Evolutionary conservation across 2,888 invertebrate species (phyloP).

Genomic region (Lymantria monacha): DNA sequence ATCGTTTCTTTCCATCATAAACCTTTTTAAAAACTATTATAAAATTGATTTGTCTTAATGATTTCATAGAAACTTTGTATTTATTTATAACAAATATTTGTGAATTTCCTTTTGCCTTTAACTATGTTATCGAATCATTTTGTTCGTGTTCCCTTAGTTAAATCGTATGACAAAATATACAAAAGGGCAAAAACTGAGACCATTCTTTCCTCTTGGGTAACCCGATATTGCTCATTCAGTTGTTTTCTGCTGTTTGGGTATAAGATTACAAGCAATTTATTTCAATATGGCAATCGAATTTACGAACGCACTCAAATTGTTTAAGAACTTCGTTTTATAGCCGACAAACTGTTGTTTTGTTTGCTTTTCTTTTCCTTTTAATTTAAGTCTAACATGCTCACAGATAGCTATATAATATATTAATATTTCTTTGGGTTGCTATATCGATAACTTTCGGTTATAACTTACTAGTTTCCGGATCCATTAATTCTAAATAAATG

Average conservation of each 20-base stretch:
- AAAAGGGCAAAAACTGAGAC: slow-evolving; percentile 59
- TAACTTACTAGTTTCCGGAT: no score
- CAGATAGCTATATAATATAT: neutral
- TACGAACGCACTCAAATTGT: slow-evolving; percentile 62
- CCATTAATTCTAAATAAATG: no score
- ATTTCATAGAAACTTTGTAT: slow-evolving; percentile 33
- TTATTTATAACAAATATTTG: slow-evolving; percentile 30
- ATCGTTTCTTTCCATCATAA: slow-evolving; percentile 47
- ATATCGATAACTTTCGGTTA: no score
- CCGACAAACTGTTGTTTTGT: slow-evolving; percentile 52
- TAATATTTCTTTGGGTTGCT: neutral
- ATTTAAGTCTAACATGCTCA: neutral
- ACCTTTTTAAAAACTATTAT: slow-evolving; percentile 42
- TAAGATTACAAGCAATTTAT: slow-evolving; percentile 81
- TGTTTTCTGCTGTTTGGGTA: slow-evolving; percentile 79
- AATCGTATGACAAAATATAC: slow-evolving; percentile 57
- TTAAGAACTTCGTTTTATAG: slow-evolving; percentile 59
- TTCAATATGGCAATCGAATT: slow-evolving; percentile 77
- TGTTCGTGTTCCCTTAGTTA: slow-evolving; percentile 33
- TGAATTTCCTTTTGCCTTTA: slow-evolving; percentile 27
- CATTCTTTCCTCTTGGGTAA: slow-evolving; percentile 69
- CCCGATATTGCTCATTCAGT: slow-evolving; percentile 77
- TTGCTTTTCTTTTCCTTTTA: slow-evolving; percentile 28
- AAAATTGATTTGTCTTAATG: slow-evolving; percentile 50
- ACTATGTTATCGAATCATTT: slow-evolving; percentile 29